phyloP scores from a whole-genome alignment of 2,797 vertebrate genomes.

The Cryptoprocta ferox region DNA sequence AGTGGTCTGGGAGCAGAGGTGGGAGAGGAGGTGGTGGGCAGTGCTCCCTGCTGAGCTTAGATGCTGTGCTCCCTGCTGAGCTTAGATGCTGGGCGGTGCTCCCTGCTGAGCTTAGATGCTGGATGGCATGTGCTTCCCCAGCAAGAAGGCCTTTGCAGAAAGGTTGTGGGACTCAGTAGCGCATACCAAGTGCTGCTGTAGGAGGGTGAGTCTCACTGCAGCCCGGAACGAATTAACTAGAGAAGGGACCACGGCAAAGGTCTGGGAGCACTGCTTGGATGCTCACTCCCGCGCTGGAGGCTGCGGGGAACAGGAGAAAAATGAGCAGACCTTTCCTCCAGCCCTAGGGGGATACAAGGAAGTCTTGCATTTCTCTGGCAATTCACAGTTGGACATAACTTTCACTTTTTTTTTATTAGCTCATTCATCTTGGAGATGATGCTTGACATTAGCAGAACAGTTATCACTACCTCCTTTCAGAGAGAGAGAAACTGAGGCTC shows the following conservation, averaged over 20 bases:
- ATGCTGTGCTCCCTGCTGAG: no score
- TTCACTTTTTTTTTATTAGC: not conserved
- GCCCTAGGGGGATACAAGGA: not conserved
- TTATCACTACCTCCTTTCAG: not conserved
- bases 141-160: not conserved
- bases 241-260: not conserved
- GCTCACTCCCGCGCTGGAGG: not conserved
- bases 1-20: not conserved
- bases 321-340: not conserved
- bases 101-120: not conserved
- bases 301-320: not conserved
- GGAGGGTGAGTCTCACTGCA: not conserved
- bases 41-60: no score
- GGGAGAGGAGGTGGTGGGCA: no score
- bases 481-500: not conserved
- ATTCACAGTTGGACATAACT: not conserved
- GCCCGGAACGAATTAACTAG: not conserved
- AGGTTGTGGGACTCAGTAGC: accelerated
- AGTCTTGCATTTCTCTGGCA: not conserved
- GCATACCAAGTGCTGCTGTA: not conserved
- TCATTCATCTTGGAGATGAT: not conserved
- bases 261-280: not conserved
- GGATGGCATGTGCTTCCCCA: not conserved
- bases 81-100: no score
- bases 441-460: not conserved